Conservation (phyloP, 2,888 invertebrate genomes). For the Petrolisthes cinctipes region DNA sequence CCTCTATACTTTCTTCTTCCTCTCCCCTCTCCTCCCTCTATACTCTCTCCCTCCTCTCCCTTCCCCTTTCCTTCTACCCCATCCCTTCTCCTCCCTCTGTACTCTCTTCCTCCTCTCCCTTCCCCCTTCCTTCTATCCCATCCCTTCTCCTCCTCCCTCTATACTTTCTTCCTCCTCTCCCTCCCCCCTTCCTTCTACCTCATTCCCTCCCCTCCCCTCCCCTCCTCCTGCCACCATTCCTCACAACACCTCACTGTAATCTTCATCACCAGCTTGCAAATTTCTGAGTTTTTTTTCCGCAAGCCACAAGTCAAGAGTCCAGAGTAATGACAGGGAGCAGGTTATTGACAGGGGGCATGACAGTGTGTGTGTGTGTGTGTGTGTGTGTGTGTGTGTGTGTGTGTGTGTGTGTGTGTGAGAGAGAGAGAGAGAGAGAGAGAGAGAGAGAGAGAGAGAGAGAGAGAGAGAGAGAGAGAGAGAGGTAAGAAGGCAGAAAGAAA, state of each 20-base stretch:
- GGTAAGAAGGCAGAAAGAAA: neutral
- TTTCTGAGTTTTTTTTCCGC: slow-evolving; percentile 4
- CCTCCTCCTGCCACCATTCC: neutral
- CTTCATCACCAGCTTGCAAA: neutral
- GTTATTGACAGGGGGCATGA: neutral
- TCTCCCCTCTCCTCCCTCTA: no score
- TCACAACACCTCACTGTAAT: slow-evolving; percentile 3
- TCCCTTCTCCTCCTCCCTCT: neutral
- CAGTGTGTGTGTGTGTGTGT: neutral
- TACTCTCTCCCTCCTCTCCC: no score
- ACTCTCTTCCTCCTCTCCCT: no score
- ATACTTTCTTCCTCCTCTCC: neutral
- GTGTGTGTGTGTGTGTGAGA: neutral
- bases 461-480: neutral
- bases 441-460: neutral
- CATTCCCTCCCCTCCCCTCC: slow-evolving; percentile 1
- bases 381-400: neutral
- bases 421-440: neutral
- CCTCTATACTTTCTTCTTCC: no score
- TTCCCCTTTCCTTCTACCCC: no score
- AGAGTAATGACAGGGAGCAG: neutral
- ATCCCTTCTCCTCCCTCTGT: no score
- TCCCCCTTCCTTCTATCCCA: neutral
- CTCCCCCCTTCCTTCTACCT: neutral
- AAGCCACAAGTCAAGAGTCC: neutral